phyloP scores from a whole-genome alignment of 2,797 vertebrate species.

The Furcifer pardalis region DNA sequence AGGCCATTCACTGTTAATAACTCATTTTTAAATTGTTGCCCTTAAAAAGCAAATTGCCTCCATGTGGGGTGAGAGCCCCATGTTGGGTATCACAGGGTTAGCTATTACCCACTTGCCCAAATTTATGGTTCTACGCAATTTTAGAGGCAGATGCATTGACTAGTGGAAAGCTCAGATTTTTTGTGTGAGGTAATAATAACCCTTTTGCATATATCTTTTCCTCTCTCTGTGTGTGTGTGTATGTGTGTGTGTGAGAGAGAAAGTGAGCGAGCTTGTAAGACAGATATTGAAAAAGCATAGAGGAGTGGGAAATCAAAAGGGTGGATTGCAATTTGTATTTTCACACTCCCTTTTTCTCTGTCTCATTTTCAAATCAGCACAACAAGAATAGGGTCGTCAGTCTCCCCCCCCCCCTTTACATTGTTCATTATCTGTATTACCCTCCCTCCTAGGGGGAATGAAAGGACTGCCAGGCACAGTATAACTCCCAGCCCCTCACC shows the following conservation, averaged over 20 bases:
- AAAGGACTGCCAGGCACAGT: background rate
- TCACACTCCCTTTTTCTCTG: background rate
- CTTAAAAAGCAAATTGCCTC: no score
- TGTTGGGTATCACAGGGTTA: no score
- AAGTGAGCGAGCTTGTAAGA: background rate
- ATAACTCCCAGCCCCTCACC: background rate
- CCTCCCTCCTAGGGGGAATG: background rate
- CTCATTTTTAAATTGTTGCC: no score
- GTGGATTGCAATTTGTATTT: background rate
- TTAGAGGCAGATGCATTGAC: background rate
- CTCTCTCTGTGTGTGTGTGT: background rate
- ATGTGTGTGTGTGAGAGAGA: background rate
- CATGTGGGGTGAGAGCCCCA: no score
- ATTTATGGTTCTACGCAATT: background rate
- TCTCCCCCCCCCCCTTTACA: background rate
- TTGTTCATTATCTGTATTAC: background rate
- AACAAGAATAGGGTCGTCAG: no score
- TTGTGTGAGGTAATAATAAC: background rate
- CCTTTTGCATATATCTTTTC: background rate
- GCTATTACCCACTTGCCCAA: no score
- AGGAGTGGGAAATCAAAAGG: background rate
- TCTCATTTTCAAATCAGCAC: background rate
- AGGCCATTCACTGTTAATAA: no score
- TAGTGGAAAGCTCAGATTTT: background rate
- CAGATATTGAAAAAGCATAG: background rate